Base-by-base conservation (phyloP, 2,888 invertebrate species). In the Pseudanteris insignis region DNA sequence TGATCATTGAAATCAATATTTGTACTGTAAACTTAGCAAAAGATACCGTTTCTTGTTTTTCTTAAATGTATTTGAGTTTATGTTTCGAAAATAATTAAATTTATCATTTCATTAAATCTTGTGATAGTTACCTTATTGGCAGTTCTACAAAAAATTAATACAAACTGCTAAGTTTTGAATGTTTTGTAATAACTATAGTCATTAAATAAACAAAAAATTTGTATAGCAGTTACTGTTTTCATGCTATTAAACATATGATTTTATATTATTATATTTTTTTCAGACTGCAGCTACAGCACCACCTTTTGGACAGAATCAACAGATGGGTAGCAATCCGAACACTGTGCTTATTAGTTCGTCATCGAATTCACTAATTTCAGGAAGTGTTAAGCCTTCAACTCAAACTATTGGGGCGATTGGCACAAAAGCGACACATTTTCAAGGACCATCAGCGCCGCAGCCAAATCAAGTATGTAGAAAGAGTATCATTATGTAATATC, bases 321-420 rank as follows among this genome's bases (percentile, higher is more conserved):
- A 89, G 74, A 84, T 91, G 67, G 85, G 86, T 64, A 91, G 87
- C 76, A 93, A 90, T 79, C 92, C 92, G 38, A 92, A 89, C 74
- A 92, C 93, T 10, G 91, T 94, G 69, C 86, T 94, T 70, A 94
- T 94, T 67, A 92, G 92, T 26, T 90, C 92, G 63, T 89, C 91
- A 50, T 90, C 92, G 55, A 93, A 92, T 80, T 91, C 91, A 24
- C 84, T 94, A 68, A 94, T 94, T 92, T 92, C 93, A 2, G 89
- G 92, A 25, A 89, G 90, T 58, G 91, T 92, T 41, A 94, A 93
- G 74, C 89, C 91, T 5, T 87, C 90, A 25, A 86, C 88, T 61
- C 91, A 91, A 79, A 88, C 88, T 71, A 90, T 92, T 68, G 92
- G 92, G 65, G 91, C 92, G 53, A 92, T 93, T 68, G 92, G 92